phyloP scores from a whole-genome alignment of 2,888 invertebrate genomes.

The Hartigia nigra region DNA sequence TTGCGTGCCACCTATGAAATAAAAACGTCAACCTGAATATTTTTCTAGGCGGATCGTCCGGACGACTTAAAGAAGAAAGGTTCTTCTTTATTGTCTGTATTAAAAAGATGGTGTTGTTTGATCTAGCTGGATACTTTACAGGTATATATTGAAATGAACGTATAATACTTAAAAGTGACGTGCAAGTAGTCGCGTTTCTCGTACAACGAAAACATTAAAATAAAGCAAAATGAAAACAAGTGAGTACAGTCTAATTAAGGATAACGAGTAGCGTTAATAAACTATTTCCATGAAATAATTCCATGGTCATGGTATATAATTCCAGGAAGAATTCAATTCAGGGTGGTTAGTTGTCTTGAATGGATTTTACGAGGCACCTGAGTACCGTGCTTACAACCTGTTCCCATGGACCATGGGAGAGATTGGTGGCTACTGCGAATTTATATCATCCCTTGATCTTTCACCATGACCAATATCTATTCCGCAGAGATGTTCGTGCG shows the following conservation, averaged over 20 bases:
- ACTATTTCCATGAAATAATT: not conserved
- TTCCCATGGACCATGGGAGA: conserved; percentile 23
- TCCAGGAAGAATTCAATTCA: not conserved
- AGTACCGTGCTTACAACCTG: conserved; percentile 24
- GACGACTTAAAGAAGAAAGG: no score
- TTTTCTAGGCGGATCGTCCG: not conserved
- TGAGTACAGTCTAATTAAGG: not conserved
- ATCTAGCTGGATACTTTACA: not conserved
- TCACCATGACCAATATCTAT: not conserved
- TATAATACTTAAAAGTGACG: not conserved
- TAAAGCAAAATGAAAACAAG: not conserved
- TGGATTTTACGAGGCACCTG: conserved; percentile 16
- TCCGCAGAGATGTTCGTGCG: not conserved
- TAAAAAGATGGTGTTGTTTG: no score
- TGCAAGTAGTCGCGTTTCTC: not conserved
- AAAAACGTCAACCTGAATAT: not conserved
- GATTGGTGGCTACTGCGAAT: not conserved
- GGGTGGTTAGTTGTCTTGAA: not conserved
- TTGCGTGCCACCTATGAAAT: not conserved
- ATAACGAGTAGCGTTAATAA: not conserved
- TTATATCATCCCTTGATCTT: not conserved
- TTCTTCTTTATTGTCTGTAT: no score
- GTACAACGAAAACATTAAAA: not conserved
- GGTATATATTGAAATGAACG: not conserved
- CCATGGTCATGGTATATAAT: not conserved